Conservation (phyloP, 2,113 vertebrate genomes). For the Kryptolebias marmoratus region DNA sequence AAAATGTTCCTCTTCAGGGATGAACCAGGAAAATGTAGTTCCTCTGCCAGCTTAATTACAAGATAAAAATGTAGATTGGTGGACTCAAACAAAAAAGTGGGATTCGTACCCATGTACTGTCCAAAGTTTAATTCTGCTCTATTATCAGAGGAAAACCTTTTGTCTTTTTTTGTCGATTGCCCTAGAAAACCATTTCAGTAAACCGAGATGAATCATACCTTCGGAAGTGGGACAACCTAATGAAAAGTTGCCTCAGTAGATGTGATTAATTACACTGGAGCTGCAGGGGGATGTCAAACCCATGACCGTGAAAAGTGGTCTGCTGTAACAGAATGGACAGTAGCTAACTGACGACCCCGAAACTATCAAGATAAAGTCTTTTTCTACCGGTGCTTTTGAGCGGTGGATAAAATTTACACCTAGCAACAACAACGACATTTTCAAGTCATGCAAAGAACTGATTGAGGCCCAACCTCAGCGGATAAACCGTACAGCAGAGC, state of each 20-base stretch:
- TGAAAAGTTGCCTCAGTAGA: neutral
- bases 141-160: neutral
- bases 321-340: neutral
- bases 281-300: neutral
- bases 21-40: too few species aligned
- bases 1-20: too few species aligned
- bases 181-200: constrained; percentile 3
- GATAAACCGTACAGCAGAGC: neutral
- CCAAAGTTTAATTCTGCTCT: neutral
- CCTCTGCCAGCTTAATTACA: too few species aligned
- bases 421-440: neutral
- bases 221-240: constrained; percentile 5
- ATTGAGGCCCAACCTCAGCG: neutral
- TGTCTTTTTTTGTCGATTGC: neutral
- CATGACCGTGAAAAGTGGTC: neutral
- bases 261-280: constrained; percentile 12
- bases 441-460: neutral
- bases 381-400: neutral
- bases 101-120: too few species aligned
- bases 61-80: too few species aligned
- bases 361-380: neutral
- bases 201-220: neutral
- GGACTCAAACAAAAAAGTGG: too few species aligned
- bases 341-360: neutral
- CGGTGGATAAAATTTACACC: neutral